Evolutionary conservation across 1,140 invertebrate genomes (phyloP).

Genomic region (Vollenhovia emeryi): DNA sequence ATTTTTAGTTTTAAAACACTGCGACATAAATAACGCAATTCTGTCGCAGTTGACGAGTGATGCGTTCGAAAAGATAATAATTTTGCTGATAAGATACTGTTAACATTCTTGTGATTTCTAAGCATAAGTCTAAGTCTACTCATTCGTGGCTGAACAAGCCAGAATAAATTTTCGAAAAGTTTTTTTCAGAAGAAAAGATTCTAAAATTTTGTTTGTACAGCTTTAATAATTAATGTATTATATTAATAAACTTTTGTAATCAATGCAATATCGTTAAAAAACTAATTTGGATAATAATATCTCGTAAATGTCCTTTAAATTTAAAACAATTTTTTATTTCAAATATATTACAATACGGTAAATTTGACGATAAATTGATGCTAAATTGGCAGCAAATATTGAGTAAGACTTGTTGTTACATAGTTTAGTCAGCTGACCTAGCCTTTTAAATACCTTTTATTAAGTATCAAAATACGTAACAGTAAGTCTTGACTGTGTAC

Average conservation of each 20-base stretch:
- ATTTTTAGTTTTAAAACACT: background rate
- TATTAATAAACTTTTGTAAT: background rate
- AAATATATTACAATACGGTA: background rate
- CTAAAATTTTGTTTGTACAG: background rate
- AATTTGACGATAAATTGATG: no score
- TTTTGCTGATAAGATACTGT: background rate
- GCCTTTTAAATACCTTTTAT: no score
- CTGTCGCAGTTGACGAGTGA: background rate
- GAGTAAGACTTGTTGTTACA: no score
- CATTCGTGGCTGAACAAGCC: background rate
- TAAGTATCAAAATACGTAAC: no score
- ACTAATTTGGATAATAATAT: background rate
- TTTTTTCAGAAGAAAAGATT: background rate
- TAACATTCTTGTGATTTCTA: background rate
- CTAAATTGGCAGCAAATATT: no score
- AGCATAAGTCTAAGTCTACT: constrained; percentile 2
- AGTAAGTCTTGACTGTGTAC: no score
- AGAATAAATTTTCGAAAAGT: background rate
- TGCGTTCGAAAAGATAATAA: background rate
- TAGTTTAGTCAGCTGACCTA: no score
- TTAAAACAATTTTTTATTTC: background rate
- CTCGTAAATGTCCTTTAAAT: background rate
- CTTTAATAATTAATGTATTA: background rate
- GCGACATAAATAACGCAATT: background rate
- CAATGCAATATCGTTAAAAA: background rate